A percentile compares a stretch with the other conserved stretches of the same genome.
Evolutionary conservation across 2,888 invertebrate genomes (phyloP).

Genomic region (Rutpela maculata): DNA sequence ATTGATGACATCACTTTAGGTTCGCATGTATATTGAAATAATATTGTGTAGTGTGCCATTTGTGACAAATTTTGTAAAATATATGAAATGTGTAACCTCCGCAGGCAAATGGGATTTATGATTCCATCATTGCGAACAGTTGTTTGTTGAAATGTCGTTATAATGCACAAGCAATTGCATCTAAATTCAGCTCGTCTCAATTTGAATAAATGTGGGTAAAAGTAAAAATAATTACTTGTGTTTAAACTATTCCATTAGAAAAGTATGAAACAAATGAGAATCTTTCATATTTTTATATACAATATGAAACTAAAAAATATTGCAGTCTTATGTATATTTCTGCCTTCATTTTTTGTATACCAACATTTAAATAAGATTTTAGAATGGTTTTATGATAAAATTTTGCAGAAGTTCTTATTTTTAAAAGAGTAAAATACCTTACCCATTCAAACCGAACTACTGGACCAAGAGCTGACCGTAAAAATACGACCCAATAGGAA

Average conservation of each 20-base stretch:
- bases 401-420: too few relatives aligned
- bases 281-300: neutral
- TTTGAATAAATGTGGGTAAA: neutral
- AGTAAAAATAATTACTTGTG: neutral
- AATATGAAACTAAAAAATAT: neutral
- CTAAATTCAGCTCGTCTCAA: neutral
- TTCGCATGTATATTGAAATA: slow-evolving; percentile 69
- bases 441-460: too few relatives aligned
- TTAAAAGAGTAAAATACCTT: too few relatives aligned
- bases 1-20: slow-evolving; percentile 71
- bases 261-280: too few relatives aligned
- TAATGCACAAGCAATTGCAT: slow-evolving; percentile 15
- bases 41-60: slow-evolving; percentile 67
- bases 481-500: too few relatives aligned
- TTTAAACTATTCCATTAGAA: too few relatives aligned
- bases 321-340: too few relatives aligned
- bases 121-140: slow-evolving; percentile 40
- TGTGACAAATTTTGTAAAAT: slow-evolving; percentile 63
- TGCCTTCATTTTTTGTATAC: too few relatives aligned
- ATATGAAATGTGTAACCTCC: slow-evolving; percentile 54
- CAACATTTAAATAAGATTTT: too few relatives aligned
- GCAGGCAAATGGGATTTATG: slow-evolving; percentile 52
- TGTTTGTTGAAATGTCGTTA: slow-evolving; percentile 38
- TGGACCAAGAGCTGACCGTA: too few relatives aligned
- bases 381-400: too few relatives aligned